phyloP scores from a whole-genome alignment of 2,888 invertebrate genomes.

The Pheosia gnoma region DNA sequence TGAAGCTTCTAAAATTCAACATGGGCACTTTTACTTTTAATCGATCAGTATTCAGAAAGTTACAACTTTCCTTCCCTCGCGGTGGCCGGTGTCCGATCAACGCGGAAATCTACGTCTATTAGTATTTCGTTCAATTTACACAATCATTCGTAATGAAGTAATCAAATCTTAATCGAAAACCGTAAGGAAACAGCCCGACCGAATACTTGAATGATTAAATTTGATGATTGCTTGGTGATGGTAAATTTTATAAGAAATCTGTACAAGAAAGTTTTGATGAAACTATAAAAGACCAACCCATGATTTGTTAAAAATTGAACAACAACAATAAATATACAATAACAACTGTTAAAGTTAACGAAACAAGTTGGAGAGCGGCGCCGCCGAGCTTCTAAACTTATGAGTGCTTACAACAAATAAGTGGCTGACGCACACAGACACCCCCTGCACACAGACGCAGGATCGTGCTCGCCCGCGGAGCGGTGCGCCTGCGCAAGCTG shows the following conservation, averaged over 20 bases:
- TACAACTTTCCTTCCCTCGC: conserved; percentile 61
- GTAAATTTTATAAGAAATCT: conserved; percentile 12
- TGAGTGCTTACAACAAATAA: conserved; percentile 57
- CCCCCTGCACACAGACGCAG: conserved; percentile 40
- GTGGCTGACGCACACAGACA: conserved; percentile 41
- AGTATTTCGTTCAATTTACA: conserved; percentile 38
- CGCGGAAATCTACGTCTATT: conserved; percentile 43
- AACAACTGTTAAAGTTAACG: conserved; percentile 67
- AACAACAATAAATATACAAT: conserved; percentile 60
- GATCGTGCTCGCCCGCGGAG: conserved; percentile 54
- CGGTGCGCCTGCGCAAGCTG: conserved; percentile 52
- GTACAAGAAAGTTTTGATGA: conserved; percentile 22
- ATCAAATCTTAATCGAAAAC: conserved; percentile 18
- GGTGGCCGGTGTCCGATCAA: conserved; percentile 34
- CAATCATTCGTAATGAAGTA: conserved; percentile 30
- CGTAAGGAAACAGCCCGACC: neutral
- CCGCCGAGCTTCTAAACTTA: conserved; percentile 63
- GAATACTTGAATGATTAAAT: neutral
- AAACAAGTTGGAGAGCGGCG: conserved; percentile 62
- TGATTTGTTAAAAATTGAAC: conserved; percentile 43
- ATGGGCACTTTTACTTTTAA: conserved; percentile 72
- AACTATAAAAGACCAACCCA: conserved; percentile 27
- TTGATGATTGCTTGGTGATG: neutral
- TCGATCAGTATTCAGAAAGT: conserved; percentile 76
- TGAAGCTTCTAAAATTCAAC: conserved; percentile 48